A percentile compares a stretch with the other conserved stretches of the same genome.
Conservation (phyloP, 2,888 invertebrate species). For the Apodemia mormo region DNA sequence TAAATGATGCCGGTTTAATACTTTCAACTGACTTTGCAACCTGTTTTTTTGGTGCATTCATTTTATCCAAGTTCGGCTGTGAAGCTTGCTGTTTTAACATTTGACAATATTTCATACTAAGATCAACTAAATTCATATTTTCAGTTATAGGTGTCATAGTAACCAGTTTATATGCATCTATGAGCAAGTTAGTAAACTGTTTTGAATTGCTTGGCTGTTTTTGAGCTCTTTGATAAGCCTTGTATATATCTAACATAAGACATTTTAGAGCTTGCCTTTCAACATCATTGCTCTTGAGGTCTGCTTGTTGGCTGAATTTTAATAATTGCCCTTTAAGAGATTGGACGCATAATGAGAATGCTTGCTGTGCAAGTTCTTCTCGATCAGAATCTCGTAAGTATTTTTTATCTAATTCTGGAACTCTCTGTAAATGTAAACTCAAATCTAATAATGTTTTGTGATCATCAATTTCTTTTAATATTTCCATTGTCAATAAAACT, state of each 20-base stretch:
- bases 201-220: constrained; percentile 81
- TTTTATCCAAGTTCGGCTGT: constrained; percentile 61
- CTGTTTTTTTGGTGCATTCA: constrained; percentile 63
- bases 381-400: constrained; percentile 93
- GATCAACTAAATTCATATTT: constrained; percentile 83
- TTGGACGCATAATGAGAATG: constrained; percentile 87
- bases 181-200: constrained; percentile 83
- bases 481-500: constrained; percentile 89
- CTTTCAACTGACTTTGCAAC: constrained; percentile 49
- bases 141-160: constrained; percentile 83
- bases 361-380: constrained; percentile 89
- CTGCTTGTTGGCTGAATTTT: constrained; percentile 72
- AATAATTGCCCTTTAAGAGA: constrained; percentile 85
- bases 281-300: constrained; percentile 67
- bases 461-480: constrained; percentile 90
- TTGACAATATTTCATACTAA: constrained; percentile 86
- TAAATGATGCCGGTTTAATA: constrained; percentile 42
- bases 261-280: constrained; percentile 76
- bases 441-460: constrained; percentile 90
- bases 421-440: constrained; percentile 88
- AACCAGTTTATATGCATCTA: constrained; percentile 86
- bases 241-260: constrained; percentile 82
- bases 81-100: constrained; percentile 80
- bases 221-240: constrained; percentile 85
- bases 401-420: constrained; percentile 93